Base-by-base conservation (phyloP, 2,888 invertebrate species). In the Yponomeuta malinellus region DNA sequence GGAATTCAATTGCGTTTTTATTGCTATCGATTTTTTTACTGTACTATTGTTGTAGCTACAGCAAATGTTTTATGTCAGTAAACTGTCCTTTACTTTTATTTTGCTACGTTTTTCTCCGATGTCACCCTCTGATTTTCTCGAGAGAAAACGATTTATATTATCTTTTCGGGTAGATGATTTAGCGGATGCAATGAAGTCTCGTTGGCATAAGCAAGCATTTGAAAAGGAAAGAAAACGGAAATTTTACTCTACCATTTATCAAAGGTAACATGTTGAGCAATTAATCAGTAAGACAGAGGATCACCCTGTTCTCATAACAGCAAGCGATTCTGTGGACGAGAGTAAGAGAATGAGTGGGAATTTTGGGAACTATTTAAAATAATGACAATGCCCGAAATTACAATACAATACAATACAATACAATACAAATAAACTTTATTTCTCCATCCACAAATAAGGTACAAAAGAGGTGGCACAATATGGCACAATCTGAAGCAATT, bases 271-370 rank as follows among this genome's bases (percentile, higher is more conserved):
- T 79, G 78, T 79, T 73, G 75, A 77, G 78, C 78, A 83, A 87
- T 86, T 86, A 87, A 87, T 87, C 87, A 86, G 85, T 85, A 84
- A 80, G 83, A 83, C 83, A 80, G 78, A 76, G 79, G 78, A 76
- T 77, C 75, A 75, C 75, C 48, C 29, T 72, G 82, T 83, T 77
- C 77, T 75, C 78, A 81, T 79, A 82, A 76, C 77, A 74, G 82
- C 82, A 73, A 74, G 71, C 74, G 72, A 74, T 70, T 71, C 70
- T 48, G 63, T 65, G 68, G 65, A 43, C 5, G 43, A 71, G 67
- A 71, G 69, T 43, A 52, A 68, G 59, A 52, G 69, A 37, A 37
- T 37, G 5, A 37, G 37, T 37, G 9, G 5, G 8, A 43, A 8
- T 43, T 43, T 43, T 43, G 1, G 43, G 43, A 43, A 43, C 43